Evolutionary conservation across 2,113 vertebrate genomes (phyloP), one percentile per base, ranked within the genome.

Genomic region (Ammodytes marinus): DNA sequence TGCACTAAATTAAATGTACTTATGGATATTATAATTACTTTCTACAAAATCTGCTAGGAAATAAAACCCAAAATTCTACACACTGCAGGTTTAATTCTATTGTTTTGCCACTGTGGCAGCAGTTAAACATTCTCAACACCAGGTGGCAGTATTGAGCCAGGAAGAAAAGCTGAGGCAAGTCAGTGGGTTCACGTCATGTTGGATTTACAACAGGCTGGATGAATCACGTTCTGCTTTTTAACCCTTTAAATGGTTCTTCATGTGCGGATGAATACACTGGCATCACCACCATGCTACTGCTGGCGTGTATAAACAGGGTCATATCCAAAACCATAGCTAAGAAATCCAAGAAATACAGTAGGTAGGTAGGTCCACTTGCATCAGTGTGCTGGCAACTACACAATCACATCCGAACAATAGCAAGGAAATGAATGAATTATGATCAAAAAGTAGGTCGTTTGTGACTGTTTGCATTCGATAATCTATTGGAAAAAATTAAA

Each of bases 111-210:
- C 27, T 8, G 50, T 0, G 3, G 58, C 2, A 4, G 5, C 15
- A 91, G 75, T 74, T 19, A 64, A 14, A 5, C 8, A 0, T 10
- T 42, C 3, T 17, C 6, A 2, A 90, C 94, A 88, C 85, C 86
- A 78, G 75, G 88, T 59, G 89, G 67, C 87, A 77, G 80, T 39
- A 49, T 54, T 14, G 82, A 88, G 85, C 88, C 74, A 77, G 58
- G 69, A 9, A 71, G 58, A 72, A 9, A 71, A 10, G 0, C 11
- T 7, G 12, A 3, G 27, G 63, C 45, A 3, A 77, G 82, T 67
- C 82, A 82, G 55, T 40, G 57, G 35, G 82, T 85, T 91, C 87
- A 77, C 57, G 10, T 71, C 63, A 55, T 1, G 40, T 1, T 61
- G 42, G 46, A 79, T 84, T 71, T 42, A 63, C 58, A 59, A 14